Conservation (phyloP, 2,888 invertebrate species). For the Rhyacophila evoluta region DNA sequence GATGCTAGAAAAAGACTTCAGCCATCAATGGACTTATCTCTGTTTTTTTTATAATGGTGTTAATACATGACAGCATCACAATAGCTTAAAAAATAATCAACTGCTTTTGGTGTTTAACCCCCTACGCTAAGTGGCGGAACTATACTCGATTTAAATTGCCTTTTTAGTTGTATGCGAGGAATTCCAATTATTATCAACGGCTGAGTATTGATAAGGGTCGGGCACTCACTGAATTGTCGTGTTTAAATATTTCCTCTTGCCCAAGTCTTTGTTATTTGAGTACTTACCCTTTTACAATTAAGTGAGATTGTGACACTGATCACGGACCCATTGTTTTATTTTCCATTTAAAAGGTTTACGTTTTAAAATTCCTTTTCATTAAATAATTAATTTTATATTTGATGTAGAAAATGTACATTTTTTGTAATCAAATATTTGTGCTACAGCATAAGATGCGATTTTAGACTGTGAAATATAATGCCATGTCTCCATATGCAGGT, state of each 20-base stretch:
- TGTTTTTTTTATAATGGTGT: too few species aligned
- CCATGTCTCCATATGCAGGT: too few species aligned
- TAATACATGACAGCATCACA: too few species aligned
- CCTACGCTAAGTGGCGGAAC: not conserved
- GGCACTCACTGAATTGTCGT: slow-evolving; percentile 14
- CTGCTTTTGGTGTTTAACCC: not conserved
- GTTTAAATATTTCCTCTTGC: not conserved
- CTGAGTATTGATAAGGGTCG: slow-evolving; percentile 9
- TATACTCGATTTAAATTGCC: not conserved
- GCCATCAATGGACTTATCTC: too few species aligned
- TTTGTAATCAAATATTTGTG: too few species aligned
- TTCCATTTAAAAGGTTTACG: not conserved
- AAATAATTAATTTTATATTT: not conserved
- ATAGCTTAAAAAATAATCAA: too few species aligned
- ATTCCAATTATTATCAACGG: not conserved
- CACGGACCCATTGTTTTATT: not conserved
- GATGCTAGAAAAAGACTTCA: too few species aligned
- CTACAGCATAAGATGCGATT: too few species aligned
- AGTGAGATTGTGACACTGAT: slow-evolving; percentile 15
- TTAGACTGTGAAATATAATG: too few species aligned
- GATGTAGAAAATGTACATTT: too few species aligned
- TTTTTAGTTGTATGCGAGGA: not conserved
- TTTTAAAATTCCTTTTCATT: not conserved
- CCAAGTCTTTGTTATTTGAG: slow-evolving; percentile 7
- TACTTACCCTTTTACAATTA: slow-evolving; percentile 1